Conservation (phyloP, 1,140 invertebrate genomes). For the Sweltsa coloradensis region DNA sequence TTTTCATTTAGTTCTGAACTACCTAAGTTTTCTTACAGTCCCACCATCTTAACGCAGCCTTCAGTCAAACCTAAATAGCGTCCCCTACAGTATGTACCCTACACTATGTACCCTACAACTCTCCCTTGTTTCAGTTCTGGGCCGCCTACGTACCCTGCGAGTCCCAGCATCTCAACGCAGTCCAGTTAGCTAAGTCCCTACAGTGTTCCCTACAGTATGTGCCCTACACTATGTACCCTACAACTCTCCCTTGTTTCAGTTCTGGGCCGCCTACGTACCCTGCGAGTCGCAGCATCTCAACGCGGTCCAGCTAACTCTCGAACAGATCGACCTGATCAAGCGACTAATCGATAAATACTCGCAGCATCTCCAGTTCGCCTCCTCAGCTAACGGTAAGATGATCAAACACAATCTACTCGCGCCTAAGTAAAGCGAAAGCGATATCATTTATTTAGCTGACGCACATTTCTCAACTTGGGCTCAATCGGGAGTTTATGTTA, state of each 20-base stretch:
- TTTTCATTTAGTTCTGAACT: slow-evolving; percentile 63
- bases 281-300: slow-evolving; percentile 71
- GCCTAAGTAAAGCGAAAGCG: too few species aligned
- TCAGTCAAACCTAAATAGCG: too few species aligned
- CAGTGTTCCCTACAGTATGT: too few species aligned
- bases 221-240: too few species aligned
- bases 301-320: slow-evolving; percentile 63
- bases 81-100: too few species aligned
- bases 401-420: too few species aligned
- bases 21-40: slow-evolving; percentile 76
- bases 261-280: slow-evolving; percentile 82
- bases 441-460: not conserved
- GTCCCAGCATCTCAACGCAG: slow-evolving; percentile 65
- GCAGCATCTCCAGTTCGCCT: slow-evolving; percentile 43
- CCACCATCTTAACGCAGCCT: slow-evolving; percentile 66
- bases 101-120: too few species aligned
- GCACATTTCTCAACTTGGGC: too few species aligned
- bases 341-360: slow-evolving; percentile 51
- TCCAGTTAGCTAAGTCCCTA: too few species aligned
- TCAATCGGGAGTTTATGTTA: too few species aligned
- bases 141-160: slow-evolving; percentile 78
- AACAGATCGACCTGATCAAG: slow-evolving; percentile 72
- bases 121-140: slow-evolving; percentile 60
- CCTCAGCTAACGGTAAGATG: slow-evolving; percentile 27
- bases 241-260: slow-evolving; percentile 31